Evolutionary conservation across 2,797 vertebrate species (phyloP).

Genomic region (Tokudaia tokunoshimensis): DNA sequence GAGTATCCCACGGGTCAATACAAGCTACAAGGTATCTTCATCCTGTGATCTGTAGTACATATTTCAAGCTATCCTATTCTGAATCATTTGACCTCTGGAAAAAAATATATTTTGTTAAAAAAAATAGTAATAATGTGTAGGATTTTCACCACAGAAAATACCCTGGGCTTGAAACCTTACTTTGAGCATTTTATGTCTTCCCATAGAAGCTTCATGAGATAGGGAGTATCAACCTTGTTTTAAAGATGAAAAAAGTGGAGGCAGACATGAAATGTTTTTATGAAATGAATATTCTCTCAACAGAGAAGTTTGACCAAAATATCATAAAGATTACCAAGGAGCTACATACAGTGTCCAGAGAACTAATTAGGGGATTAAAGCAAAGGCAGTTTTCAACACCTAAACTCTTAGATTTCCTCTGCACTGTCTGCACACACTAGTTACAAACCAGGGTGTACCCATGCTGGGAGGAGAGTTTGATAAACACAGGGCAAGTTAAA

Average conservation of each 20-base stretch:
- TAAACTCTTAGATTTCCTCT: not conserved
- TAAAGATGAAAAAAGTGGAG: not conserved
- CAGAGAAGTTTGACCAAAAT: not conserved
- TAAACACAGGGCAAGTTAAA: not conserved
- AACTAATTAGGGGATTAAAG: conserved; percentile 25
- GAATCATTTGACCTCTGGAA: not conserved
- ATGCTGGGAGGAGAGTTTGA: not conserved
- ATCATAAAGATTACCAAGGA: not conserved
- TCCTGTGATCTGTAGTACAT: not conserved
- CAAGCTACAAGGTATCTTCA: not conserved
- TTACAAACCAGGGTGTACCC: not conserved
- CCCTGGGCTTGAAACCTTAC: not conserved
- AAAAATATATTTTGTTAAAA: not conserved
- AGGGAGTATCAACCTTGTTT: not conserved
- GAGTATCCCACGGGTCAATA: conserved; percentile 48
- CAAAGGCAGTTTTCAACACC: not conserved
- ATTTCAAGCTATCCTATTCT: not conserved
- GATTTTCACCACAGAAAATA: not conserved
- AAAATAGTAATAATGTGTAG: not conserved
- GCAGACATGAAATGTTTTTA: not conserved
- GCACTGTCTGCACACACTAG: not conserved
- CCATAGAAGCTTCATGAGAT: not conserved
- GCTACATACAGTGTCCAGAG: not conserved
- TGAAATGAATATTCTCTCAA: not conserved
- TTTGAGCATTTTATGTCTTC: not conserved